phyloP scores from a whole-genome alignment of 2,888 invertebrate genomes.

The Pterobdella sp. region DNA sequence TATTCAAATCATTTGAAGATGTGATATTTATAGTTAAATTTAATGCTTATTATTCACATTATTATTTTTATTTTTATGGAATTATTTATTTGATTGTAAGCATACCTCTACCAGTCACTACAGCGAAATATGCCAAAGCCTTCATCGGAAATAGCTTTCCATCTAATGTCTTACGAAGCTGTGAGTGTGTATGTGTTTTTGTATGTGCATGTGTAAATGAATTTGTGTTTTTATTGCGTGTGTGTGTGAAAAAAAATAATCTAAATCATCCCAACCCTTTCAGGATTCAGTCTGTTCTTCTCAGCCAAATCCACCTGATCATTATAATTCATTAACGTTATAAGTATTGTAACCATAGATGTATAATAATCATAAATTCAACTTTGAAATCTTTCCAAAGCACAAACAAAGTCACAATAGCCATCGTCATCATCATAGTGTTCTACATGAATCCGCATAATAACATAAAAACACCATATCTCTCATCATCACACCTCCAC shows the following conservation, averaged over 20 bases:
- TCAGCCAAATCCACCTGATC: conserved; percentile 1
- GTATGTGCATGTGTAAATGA: no score
- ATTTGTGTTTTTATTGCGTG: no score
- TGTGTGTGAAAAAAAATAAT: neutral
- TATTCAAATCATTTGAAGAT: no score
- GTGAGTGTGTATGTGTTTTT: neutral
- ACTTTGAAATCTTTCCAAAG: neutral
- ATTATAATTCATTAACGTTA: neutral
- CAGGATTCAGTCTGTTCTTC: neutral
- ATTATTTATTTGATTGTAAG: no score
- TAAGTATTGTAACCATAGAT: neutral
- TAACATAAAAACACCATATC: neutral
- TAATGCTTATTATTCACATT: no score
- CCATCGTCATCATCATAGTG: conserved; percentile 10
- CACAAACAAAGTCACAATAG: neutral
- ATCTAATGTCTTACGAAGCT: conserved; percentile 88
- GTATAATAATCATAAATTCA: no score
- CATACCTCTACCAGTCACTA: conserved; percentile 66
- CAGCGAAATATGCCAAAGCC: conserved; percentile 96
- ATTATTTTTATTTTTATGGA: no score
- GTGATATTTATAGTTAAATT: no score
- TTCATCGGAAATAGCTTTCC: conserved; percentile 98
- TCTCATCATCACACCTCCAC: no score
- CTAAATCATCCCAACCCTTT: neutral
- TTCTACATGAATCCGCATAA: neutral